phyloP scores from a whole-genome alignment of 2,888 invertebrate genomes.

The Parascotia fuliginaria region DNA sequence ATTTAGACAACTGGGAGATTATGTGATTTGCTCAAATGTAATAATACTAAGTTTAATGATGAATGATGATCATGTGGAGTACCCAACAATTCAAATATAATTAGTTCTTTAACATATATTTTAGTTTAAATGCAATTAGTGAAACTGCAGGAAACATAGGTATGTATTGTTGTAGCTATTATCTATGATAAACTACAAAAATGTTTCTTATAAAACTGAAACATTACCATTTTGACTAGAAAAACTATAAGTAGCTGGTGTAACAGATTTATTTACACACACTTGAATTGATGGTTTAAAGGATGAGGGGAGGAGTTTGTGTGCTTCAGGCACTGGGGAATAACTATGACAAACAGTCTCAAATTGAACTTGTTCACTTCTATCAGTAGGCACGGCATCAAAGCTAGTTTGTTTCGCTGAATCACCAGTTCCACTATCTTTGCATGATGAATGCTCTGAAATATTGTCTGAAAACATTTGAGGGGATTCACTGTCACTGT shows the following conservation, averaged over 20 bases:
- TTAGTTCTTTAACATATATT: not conserved
- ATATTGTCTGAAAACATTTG: constrained; percentile 87
- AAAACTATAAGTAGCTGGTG: constrained; percentile 84
- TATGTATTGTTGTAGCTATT: constrained; percentile 35
- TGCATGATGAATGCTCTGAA: constrained; percentile 91
- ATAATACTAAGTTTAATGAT: constrained; percentile 17
- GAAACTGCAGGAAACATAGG: constrained; percentile 65
- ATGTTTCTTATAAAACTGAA: constrained; percentile 61
- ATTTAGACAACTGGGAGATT: constrained; percentile 34
- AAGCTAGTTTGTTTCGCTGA: constrained; percentile 91
- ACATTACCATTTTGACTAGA: constrained; percentile 85
- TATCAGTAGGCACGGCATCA: constrained; percentile 82
- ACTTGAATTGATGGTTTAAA: constrained; percentile 84
- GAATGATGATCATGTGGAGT: constrained; percentile 3
- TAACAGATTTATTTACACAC: constrained; percentile 82
- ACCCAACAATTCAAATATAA: constrained; percentile 9
- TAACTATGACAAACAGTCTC: constrained; percentile 77
- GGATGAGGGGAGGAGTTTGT: constrained; percentile 81
- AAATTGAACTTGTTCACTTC: constrained; percentile 79
- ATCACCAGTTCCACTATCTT: constrained; percentile 93
- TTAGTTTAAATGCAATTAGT: constrained; percentile 59
- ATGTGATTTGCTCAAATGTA: constrained; percentile 15
- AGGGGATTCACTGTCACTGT: constrained; percentile 81
- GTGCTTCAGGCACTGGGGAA: constrained; percentile 81
- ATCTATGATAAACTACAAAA: constrained; percentile 47